Base-by-base conservation (phyloP, 1,140 invertebrate genomes). In the Chlorops oryzae region DNA sequence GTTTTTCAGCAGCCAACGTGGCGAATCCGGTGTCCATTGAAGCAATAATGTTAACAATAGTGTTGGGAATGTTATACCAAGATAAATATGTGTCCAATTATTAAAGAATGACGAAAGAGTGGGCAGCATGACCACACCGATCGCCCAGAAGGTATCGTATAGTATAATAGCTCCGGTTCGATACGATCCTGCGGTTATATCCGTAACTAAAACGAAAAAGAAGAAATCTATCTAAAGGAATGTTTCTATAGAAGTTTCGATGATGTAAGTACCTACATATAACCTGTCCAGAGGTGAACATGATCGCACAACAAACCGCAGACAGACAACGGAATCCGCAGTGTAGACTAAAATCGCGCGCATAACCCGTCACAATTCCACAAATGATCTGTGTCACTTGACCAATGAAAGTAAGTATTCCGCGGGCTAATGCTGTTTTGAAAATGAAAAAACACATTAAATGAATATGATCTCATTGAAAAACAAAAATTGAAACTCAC, bases 101-200 rank as follows among this genome's bases (percentile, higher is more conserved):
- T 62, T 65, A 15, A 70, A 70, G 57, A 69, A 74, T 1, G 64
- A 65, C 3, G 70, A 60, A 5, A 74, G 57, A 1, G 59, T 62
- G 12, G 73, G 70, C 42, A 75, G 44, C n/a, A 75, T 49, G 18
- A 74, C 71, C 5, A 75, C 68, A 0, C 73, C 73, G 45, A 75
- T 45, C 5, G 73, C 72, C 73, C 73, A 75, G 47, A 73, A 74
- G 2, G 72, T 70, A 46, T 75, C 73, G 50, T 74, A 75, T 5
- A 74, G 58, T 13, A 70, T 71, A n/a, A 62, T 69, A 24, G 66
- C 65, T 5, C 70, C 70, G 24, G 65, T 60, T 44, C 72, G 72
- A 47, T 72, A 62, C 37, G 59, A 62, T 13, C 73, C 73, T 5
- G 61, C 58, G 3, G 64, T 70, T 2, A 74, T 74, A 24, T 74